phyloP scores from a whole-genome alignment of 2,888 invertebrate genomes.

The Ferrisia virgata region DNA sequence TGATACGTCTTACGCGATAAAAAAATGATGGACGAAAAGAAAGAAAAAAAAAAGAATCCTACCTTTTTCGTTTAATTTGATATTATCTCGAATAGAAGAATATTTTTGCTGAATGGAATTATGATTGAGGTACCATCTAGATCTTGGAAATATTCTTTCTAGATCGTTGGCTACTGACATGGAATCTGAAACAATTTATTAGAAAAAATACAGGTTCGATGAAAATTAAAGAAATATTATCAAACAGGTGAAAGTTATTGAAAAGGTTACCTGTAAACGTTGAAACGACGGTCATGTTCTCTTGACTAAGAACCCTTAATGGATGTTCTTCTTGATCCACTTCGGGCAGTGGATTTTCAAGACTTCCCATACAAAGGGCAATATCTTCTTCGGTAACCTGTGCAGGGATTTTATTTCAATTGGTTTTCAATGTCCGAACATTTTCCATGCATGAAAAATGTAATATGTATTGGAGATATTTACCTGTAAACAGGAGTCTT shows the following conservation, averaged over 20 bases:
- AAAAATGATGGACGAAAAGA: neutral
- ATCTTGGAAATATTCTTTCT: slow-evolving; percentile 63
- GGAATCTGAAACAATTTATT: slow-evolving; percentile 54
- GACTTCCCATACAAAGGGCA: slow-evolving; percentile 75
- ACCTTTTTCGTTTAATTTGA: slow-evolving; percentile 14
- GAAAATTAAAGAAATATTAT: too few relatives aligned
- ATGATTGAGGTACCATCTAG: slow-evolving; percentile 34
- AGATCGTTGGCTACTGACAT: slow-evolving; percentile 62
- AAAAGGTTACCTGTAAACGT: slow-evolving; percentile 69
- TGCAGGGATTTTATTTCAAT: neutral
- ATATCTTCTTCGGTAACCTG: slow-evolving; percentile 83
- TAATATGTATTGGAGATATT: neutral
- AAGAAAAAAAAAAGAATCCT: neutral
- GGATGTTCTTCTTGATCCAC: slow-evolving; percentile 81
- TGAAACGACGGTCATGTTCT: slow-evolving; percentile 85
- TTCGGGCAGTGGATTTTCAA: slow-evolving; percentile 69
- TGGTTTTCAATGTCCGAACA: neutral
- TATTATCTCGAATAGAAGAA: slow-evolving; percentile 3
- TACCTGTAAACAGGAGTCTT: slow-evolving; percentile 83
- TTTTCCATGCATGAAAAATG: neutral
- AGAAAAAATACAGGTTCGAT: neutral
- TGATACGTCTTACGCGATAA: neutral
- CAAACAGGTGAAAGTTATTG: slow-evolving; percentile 48
- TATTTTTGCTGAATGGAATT: slow-evolving; percentile 32
- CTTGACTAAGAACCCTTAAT: slow-evolving; percentile 81